Conservation (phyloP, 2,888 invertebrate genomes). For the Gortyna flavago region DNA sequence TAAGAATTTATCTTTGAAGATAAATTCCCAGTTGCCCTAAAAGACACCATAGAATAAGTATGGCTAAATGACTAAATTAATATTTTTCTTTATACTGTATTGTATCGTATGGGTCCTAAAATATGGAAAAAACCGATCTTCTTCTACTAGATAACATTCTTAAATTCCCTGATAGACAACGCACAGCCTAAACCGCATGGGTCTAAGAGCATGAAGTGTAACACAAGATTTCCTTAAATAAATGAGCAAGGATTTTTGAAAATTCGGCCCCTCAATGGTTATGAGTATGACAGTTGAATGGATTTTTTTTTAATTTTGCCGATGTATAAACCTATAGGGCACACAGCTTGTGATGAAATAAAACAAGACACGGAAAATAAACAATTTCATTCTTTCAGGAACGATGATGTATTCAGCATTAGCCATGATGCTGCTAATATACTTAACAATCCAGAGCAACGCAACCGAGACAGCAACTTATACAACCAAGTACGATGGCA, state of each 20-base stretch:
- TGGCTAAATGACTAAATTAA: neutral
- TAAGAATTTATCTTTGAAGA: neutral
- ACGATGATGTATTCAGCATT: slow-evolving; percentile 53
- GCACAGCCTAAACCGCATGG: too few species aligned
- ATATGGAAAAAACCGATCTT: neutral
- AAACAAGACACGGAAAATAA: neutral
- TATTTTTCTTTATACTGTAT: neutral
- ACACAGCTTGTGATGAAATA: slow-evolving; percentile 5
- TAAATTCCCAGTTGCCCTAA: neutral
- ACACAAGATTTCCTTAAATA: too few species aligned
- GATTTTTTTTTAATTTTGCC: too few species aligned
- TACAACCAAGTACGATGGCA: slow-evolving; percentile 93
- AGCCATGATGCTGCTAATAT: slow-evolving; percentile 57
- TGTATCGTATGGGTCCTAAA: neutral
- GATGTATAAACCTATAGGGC: too few species aligned
- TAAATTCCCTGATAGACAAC: too few species aligned
- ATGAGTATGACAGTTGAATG: too few species aligned
- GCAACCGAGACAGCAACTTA: slow-evolving; percentile 81
- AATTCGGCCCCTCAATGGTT: neutral
- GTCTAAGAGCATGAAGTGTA: too few species aligned
- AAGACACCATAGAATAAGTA: neutral
- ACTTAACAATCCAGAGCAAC: slow-evolving; percentile 56
- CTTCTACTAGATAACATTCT: too few species aligned
- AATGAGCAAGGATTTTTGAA: too few species aligned
- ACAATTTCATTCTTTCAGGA: slow-evolving; percentile 45